phyloP scores from a whole-genome alignment of 2,797 vertebrate genomes.

The Lacerta viridis region DNA sequence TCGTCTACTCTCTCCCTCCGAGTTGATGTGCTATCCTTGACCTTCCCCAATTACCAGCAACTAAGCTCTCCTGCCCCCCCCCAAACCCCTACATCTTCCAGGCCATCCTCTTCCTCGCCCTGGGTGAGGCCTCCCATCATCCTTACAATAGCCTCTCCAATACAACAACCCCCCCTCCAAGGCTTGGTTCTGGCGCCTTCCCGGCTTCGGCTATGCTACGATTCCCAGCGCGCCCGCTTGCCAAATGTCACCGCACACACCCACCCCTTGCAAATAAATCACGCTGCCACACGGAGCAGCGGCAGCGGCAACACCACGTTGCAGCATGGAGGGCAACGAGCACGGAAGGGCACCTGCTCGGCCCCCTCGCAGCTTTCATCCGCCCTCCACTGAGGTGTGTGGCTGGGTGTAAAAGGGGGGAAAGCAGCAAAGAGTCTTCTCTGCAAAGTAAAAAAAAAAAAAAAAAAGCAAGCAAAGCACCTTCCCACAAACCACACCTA shows the following conservation, averaged over 20 bases:
- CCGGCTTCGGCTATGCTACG: not conserved
- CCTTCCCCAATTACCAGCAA: not conserved
- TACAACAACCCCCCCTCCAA: not conserved
- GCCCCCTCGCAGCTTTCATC: no score
- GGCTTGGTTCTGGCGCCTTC: not conserved
- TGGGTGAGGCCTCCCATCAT: not conserved
- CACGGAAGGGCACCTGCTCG: not conserved
- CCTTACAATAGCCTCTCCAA: not conserved
- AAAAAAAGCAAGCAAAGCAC: not conserved
- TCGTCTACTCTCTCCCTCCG: not conserved
- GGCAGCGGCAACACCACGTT: not conserved
- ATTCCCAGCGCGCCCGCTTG: not conserved
- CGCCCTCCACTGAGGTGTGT: not conserved
- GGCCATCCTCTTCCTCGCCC: not conserved
- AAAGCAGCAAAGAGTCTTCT: not conserved
- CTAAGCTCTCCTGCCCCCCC: no score
- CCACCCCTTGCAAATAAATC: not conserved
- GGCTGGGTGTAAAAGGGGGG: conserved; percentile 5
- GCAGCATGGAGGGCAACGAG: not conserved
- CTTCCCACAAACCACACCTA: not conserved
- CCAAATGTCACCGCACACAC: not conserved
- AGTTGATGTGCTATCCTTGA: no score
- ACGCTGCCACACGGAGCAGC: not conserved
- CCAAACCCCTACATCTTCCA: not conserved
- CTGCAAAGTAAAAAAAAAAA: not conserved